These are phyloP conservation scores for Centroberyx gerrardi DNA, from an alignment of 2,797 vertebrate species.

Conservation along the genomic window DNA sequence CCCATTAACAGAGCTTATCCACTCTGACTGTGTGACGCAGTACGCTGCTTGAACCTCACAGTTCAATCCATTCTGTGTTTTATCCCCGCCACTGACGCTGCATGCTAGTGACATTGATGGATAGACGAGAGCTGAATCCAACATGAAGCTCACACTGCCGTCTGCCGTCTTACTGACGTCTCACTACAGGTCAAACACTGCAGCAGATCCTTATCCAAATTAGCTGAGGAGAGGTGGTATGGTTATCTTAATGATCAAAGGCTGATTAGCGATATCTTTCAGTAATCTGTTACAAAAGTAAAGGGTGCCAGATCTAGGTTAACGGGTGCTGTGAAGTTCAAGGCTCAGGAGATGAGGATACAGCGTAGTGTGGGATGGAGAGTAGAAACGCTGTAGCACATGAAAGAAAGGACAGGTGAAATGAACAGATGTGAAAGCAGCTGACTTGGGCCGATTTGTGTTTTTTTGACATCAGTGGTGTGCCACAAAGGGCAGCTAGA, in stretches of 20 bases:
- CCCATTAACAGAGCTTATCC: conserved; percentile 53
- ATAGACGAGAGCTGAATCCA: conserved; percentile 58
- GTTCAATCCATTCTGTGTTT: conserved; percentile 67
- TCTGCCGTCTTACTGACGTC: conserved; percentile 28
- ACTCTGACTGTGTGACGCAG: conserved; percentile 66
- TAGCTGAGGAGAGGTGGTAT: conserved; percentile 20
- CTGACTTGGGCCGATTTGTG: conserved; percentile 17
- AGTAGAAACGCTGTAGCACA: not conserved
- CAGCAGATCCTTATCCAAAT: conserved; percentile 38
- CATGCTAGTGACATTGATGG: conserved; percentile 61
- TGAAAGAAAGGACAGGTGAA: conserved; percentile 4
- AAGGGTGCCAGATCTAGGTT: conserved; percentile 1
- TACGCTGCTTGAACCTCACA: conserved; percentile 49
- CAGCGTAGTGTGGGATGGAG: not conserved
- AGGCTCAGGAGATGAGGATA: conserved; percentile 2
- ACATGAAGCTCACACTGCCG: conserved; percentile 41
- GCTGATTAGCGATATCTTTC: conserved; percentile 24
- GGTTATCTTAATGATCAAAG: conserved; percentile 20
- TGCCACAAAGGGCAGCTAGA: conserved; percentile 18
- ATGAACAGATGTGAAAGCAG: conserved; percentile 36
- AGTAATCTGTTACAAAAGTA: conserved; percentile 21
- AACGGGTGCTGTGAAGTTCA: conserved; percentile 3
- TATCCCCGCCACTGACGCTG: conserved; percentile 49
- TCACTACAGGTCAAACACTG: conserved; percentile 30
- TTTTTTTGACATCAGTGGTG: conserved; percentile 7